Evolutionary conservation across 2,113 vertebrate genomes (phyloP), one percentile per base, ranked within the genome.

Genomic region (Pontoporia blainvillei): DNA sequence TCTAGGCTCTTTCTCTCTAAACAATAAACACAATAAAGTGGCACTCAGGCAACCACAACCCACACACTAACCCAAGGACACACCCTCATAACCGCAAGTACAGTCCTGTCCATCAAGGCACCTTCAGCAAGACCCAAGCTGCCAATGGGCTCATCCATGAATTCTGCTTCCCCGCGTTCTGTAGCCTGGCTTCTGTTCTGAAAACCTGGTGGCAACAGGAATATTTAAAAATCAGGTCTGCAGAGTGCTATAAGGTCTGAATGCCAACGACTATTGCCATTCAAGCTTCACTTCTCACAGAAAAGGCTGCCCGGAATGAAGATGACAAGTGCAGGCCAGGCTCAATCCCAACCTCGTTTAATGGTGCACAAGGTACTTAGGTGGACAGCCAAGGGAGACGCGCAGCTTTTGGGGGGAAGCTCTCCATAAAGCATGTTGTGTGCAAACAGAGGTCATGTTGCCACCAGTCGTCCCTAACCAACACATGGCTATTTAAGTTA

Each of bases 361-460:
- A 88, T 41, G 41, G 76, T 8, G 7, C 62, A 82, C 41, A 15
- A 67, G 62, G 62, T 27, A 82, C 79, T 78, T 20, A 83, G 23
- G 73, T 84, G 44, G 94, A 82, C 3, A 94, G 75, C 78, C 90
- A 61, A 75, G 94, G 1, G 5, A 41, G 10, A 17, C 0, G 0
- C 5, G 2, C 9, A 14, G 85, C 73, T 14, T 34, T 21, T 29
- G 11, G 59, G 8, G 66, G 54, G 23, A 39, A 89, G 36, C 86
- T 95, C 84, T 96, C 87, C 95, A 18, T 0, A 6, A 41, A 76
- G 72, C 75, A 79, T 31, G n/a, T 44, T 67, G 94, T 0, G 2
- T 67, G 92, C 39, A 85, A 64, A 87, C 9, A 8, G 86, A 96
- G 97, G 94, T 94, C 90, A 91, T 29, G 88, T 94, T 82, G 96